Evolutionary conservation across 2,888 invertebrate species (phyloP), one percentile per base, ranked within the genome.

Genomic region (Sepiola atlantica): DNA sequence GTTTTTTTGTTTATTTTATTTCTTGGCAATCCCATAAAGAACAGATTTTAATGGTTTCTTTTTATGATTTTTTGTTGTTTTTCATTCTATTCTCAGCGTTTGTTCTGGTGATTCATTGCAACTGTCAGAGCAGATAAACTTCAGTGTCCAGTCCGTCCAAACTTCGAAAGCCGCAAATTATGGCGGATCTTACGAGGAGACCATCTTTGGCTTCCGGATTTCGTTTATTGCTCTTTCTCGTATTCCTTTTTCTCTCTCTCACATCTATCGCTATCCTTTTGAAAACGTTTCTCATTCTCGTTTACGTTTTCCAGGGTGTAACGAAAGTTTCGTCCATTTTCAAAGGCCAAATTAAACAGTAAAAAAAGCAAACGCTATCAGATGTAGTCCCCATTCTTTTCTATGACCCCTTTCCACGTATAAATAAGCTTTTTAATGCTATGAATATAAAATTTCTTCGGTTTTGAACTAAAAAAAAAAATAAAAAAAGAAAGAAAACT

Each of bases 61-160:
- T 32, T 77, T 77, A n/a, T 77, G 16, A 45, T 18, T n/a, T 61
- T 77, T 77, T n/a, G n/a, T n/a, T 77, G 32, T 77, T 77, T 77
- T 77, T 77, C 77, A 32, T 77, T n/a, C 77, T 77, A 77, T 77
- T 77, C n/a, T 77, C n/a, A 14, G n/a, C 77, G n/a, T 77, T 77
- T 77, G 77, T 77, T 77, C 32, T 28, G 77, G 77, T 77, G n/a
- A 77, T 77, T 77, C 77, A 77, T n/a, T 32, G 77, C 77, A 16
- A 77, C 77, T 77, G 77, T 77, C 77, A 77, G 77, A 77, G n/a
- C 18, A 77, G n/a, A 77, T 77, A n/a, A 77, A 77, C 77, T 77
- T 77, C 77, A 77, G n/a, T 77, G 77, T 77, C 77, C 77, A 77
- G 77, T 32, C n/a, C 16, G 77, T 32, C 77, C n/a, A n/a, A 77